A percentile compares a stretch with the other conserved stretches of the same genome.
These are phyloP conservation scores for Malurus alboscapulatus DNA, from an alignment of 2,113 vertebrate genomes.

Conservation along the genomic window DNA sequence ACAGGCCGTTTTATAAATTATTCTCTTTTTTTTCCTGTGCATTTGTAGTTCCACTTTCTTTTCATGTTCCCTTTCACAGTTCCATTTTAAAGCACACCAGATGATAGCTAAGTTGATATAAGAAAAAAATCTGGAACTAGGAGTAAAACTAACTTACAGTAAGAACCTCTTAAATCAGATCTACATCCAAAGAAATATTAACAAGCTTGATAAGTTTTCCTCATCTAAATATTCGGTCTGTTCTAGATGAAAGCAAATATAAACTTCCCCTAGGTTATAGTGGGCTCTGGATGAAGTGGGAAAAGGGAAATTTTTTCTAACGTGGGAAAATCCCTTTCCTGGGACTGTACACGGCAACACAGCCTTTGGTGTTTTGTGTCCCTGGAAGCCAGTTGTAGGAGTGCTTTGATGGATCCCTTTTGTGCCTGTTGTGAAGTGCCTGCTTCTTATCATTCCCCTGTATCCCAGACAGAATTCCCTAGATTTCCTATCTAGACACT, in stretches of 20 bases:
- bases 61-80: not conserved
- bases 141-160: not conserved
- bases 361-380: not conserved
- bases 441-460: not conserved
- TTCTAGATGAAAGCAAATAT: not conserved
- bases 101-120: not conserved
- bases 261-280: not conserved
- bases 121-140: not conserved
- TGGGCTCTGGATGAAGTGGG: not conserved
- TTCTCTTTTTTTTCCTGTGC: accelerated
- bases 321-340: not conserved
- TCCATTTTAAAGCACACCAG: not conserved
- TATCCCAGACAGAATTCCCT: not conserved
- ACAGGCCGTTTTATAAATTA: not conserved
- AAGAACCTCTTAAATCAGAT: not conserved
- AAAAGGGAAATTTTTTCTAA: not conserved
- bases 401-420: not conserved
- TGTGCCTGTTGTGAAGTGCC: not conserved
- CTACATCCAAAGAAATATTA: not conserved
- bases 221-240: not conserved
- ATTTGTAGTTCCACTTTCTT: not conserved
- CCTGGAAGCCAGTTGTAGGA: not conserved
- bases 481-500: not conserved
- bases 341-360: accelerated
- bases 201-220: not conserved